phyloP scores from a whole-genome alignment of 1,140 invertebrate species.

The Drosophila willistoni region DNA sequence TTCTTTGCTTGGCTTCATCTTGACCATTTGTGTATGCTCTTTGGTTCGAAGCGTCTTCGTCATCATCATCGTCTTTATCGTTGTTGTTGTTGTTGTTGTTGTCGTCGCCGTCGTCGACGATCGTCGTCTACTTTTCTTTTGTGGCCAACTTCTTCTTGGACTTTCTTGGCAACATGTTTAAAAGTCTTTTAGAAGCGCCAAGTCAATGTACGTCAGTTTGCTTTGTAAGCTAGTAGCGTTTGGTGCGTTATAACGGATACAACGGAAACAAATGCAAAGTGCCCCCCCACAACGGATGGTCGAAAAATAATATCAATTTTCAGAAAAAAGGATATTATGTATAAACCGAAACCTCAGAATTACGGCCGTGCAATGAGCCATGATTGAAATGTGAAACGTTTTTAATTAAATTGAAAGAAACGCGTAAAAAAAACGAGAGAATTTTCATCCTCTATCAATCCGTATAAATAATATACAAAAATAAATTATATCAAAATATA shows the following conservation, averaged over 20 bases:
- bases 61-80: background rate
- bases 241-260: conserved; percentile 70
- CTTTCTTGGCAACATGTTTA: conserved; percentile 80
- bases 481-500: background rate
- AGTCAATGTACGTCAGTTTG: conserved; percentile 65
- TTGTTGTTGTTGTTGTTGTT: background rate
- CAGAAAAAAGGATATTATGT: conserved; percentile 12
- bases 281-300: conserved; percentile 35
- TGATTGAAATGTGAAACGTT: conserved; percentile 45
- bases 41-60: conserved; percentile 37
- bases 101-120: background rate
- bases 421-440: background rate
- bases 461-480: conserved; percentile 19
- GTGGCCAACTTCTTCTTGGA: conserved; percentile 74
- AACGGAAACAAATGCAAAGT: conserved; percentile 39
- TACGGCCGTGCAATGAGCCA: conserved; percentile 46
- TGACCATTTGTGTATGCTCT: conserved; percentile 59
- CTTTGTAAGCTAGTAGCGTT: conserved; percentile 73
- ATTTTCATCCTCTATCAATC: conserved; percentile 17
- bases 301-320: conserved; percentile 19
- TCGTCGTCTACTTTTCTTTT: conserved; percentile 68
- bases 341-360: conserved; percentile 28
- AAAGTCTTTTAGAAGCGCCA: conserved; percentile 79
- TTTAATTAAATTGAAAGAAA: conserved; percentile 46
- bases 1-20: conserved; percentile 40